Evolutionary conservation across 1,140 invertebrate species (phyloP).

Genomic region (Tetramorium simillimum): DNA sequence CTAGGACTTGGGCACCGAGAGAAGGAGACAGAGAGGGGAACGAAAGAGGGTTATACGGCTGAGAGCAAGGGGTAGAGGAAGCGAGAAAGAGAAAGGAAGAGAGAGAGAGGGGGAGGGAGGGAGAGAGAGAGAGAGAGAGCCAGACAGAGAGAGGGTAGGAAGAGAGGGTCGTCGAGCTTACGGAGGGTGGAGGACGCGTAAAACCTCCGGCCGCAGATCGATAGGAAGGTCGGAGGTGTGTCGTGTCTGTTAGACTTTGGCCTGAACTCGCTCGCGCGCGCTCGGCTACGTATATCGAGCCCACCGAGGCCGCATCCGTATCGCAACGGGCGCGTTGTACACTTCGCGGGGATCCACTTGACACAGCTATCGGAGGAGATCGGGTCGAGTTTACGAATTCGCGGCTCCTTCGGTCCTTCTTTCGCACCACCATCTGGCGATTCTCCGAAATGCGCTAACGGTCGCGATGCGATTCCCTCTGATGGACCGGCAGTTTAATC

Average conservation of each 20-base stretch:
- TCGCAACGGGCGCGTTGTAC: constrained; percentile 22
- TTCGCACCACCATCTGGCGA: not conserved
- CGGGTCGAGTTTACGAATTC: constrained; percentile 37
- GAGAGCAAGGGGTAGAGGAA: constrained; percentile 36
- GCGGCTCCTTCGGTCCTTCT: not conserved
- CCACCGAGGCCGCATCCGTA: constrained; percentile 33
- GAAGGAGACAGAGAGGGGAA: constrained; percentile 11
- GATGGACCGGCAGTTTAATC: not conserved
- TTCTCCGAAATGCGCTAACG: not conserved
- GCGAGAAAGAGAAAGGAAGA: not conserved
- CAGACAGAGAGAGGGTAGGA: constrained; percentile 28
- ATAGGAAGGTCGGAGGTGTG: constrained; percentile 84
- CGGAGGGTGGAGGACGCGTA: constrained; percentile 80
- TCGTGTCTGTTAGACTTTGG: constrained; percentile 81
- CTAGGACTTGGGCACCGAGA: constrained; percentile 69
- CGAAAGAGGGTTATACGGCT: constrained; percentile 48
- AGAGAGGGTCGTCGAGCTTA: constrained; percentile 72
- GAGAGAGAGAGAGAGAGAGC: constrained; percentile 50
- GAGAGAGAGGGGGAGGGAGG: not conserved
- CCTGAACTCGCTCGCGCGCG: constrained; percentile 69
- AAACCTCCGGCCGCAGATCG: constrained; percentile 83
- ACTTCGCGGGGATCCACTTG: constrained; percentile 34
- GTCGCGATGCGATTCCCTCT: not conserved
- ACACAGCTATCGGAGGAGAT: constrained; percentile 48
- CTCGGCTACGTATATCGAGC: constrained; percentile 60